These are phyloP conservation scores for Chauna torquata DNA, from an alignment of 2,113 vertebrate genomes.

Conservation along the genomic window DNA sequence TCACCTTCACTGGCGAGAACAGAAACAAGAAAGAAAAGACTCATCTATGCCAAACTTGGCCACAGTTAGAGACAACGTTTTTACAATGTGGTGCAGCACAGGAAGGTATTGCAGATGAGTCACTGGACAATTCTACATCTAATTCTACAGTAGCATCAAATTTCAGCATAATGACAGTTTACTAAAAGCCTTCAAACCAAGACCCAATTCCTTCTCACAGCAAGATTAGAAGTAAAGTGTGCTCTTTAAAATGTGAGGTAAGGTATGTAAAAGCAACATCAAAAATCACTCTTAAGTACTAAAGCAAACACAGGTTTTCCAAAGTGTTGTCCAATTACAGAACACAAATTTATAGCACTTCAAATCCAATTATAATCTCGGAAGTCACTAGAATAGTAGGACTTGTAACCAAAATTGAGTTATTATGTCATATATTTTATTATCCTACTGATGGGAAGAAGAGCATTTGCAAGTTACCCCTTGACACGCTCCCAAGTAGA, in stretches of 20 bases:
- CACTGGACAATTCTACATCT: neutral
- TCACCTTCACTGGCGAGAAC: neutral
- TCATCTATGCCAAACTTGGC: neutral
- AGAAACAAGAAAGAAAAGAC: neutral
- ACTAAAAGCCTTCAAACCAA: neutral
- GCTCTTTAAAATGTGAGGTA: neutral
- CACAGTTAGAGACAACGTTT: fast-evolving
- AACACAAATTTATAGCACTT: neutral
- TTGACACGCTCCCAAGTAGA: neutral
- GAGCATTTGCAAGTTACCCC: neutral
- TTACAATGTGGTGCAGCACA: neutral
- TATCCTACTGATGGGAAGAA: neutral
- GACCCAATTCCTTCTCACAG: neutral
- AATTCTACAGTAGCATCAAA: neutral
- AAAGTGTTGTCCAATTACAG: neutral
- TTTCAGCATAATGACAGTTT: neutral
- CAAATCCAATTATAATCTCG: neutral
- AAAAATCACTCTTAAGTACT: neutral
- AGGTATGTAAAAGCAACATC: neutral
- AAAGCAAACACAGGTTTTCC: neutral
- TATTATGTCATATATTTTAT: neutral
- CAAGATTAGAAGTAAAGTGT: neutral
- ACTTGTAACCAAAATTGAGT: neutral
- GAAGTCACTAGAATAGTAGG: neutral
- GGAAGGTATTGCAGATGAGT: neutral